Percentiles rank a stretch among this genome's conserved stretches.
phyloP scores from a whole-genome alignment of 2,797 vertebrate genomes.

The Adelosebastes latens region DNA sequence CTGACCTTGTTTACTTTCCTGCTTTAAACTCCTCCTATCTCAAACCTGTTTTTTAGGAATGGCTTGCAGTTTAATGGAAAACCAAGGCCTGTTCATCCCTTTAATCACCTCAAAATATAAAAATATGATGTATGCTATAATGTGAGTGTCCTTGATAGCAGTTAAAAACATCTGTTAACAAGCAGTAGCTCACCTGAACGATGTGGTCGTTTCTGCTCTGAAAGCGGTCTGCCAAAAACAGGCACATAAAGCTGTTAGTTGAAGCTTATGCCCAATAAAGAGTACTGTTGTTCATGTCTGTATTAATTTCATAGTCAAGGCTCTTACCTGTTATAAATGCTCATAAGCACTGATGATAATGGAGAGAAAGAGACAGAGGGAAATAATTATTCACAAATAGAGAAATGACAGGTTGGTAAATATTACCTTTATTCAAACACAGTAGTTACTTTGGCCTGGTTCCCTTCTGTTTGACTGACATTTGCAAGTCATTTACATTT shows the following conservation, averaged over 20 bases:
- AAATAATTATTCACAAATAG: conserved; percentile 11
- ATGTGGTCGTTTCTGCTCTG: conserved; percentile 81
- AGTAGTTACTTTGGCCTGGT: conserved; percentile 1
- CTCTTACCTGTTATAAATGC: conserved; percentile 82
- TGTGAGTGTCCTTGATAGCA: not conserved
- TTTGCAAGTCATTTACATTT: conserved; percentile 54
- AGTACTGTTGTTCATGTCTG: not conserved
- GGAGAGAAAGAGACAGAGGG: conserved; percentile 16
- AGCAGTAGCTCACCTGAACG: conserved; percentile 76
- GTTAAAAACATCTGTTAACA: not conserved
- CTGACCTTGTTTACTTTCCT: conserved; percentile 1
- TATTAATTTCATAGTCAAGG: not conserved
- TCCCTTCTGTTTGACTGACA: conserved; percentile 27
- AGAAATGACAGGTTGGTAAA: not conserved
- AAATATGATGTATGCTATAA: not conserved
- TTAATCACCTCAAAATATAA: not conserved
- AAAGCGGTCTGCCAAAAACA: conserved; percentile 73
- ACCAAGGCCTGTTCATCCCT: not conserved
- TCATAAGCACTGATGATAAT: conserved; percentile 78
- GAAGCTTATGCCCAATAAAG: not conserved
- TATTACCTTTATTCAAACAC: conserved; percentile 9
- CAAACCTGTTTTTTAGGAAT: conserved; percentile 12
- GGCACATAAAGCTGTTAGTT: conserved; percentile 3
- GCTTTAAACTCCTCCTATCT: not conserved
- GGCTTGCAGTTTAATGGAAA: not conserved